Evolutionary conservation across 2,888 invertebrate genomes (phyloP), one percentile per base, ranked within the genome.

Genomic region (Corythucha ciliata): DNA sequence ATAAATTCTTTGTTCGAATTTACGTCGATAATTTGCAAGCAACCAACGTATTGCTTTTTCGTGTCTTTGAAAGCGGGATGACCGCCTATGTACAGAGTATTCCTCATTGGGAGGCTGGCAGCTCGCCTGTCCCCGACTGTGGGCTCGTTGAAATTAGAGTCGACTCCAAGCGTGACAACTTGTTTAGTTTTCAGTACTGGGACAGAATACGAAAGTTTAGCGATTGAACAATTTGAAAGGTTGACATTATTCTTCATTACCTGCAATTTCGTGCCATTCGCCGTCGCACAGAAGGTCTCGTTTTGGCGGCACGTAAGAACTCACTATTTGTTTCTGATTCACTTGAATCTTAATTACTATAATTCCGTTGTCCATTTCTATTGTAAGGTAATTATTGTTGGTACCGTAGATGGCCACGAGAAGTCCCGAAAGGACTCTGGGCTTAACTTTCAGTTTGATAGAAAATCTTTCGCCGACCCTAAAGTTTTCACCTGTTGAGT

Each of bases 41-140:
- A 87, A 20, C 90, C 88, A 29, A 85, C 80, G 68, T 78, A 94
- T 8, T 82, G 80, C 22, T 77, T 74, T 12, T 74, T 72, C 0
- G 86, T 81, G 32, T 74, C 74, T 64, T 57, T 40, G 60, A 52
- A 71, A 66, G 49, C 71, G 2, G 82, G 81, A 68, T 92, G 85
- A 0, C 94, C 94, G 18, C 97, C 97, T 62, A 97, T 74, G 69
- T 85, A 96, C 26, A 97, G 72, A 0, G 91, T 86, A 55, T 89
- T 81, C 24, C 79, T 80, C 0, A 91, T 90, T 62, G 85, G 80
- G 0, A 80, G 77, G 0, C 77, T 72, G 20, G 78, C 72, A 16
- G 75, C 75, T 20, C 75, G 76, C 24, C 66, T 68, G 36, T 42
- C 37, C 4, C 85, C 85, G 26, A 86, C 76, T 2, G 80, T 83